These are phyloP conservation scores for Aplodontia rufa DNA, from an alignment of 2,113 vertebrate genomes.

Conservation along the genomic window DNA sequence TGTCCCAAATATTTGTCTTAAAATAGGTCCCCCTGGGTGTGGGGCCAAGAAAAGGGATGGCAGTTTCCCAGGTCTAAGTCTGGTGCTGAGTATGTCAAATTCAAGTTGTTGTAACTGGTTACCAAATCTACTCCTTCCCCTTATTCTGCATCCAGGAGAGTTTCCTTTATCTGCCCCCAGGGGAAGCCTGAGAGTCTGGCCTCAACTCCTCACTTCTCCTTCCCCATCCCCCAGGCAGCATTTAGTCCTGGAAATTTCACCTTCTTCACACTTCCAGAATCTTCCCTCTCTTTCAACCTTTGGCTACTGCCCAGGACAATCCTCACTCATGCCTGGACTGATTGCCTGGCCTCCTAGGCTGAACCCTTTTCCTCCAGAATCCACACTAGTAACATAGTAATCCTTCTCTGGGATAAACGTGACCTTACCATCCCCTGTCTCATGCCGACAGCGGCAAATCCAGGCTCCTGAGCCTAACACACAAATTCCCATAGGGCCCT, in stretches of 20 bases:
- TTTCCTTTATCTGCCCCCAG: not conserved
- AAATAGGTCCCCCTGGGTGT: too few species aligned
- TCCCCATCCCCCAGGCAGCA: not conserved
- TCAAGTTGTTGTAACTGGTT: not conserved
- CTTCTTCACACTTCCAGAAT: not conserved
- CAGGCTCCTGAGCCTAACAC: not conserved
- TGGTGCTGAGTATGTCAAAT: not conserved
- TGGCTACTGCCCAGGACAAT: not conserved
- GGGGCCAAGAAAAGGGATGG: too few species aligned
- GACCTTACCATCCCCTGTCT: not conserved
- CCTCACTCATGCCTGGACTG: not conserved
- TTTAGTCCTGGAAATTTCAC: not conserved
- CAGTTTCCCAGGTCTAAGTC: not conserved
- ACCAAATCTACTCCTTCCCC: not conserved
- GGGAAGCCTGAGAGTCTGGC: not conserved
- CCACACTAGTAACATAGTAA: not conserved
- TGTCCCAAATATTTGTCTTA: not conserved
- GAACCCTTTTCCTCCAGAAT: not conserved
- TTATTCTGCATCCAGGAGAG: not conserved
- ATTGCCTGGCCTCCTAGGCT: not conserved
- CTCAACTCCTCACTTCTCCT: not conserved
- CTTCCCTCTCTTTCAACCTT: not conserved
- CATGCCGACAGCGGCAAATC: not conserved
- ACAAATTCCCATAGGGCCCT: not conserved
- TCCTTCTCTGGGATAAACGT: not conserved